These are phyloP conservation scores for Desoria tigrina DNA, from an alignment of 2,888 invertebrate genomes.

Conservation along the genomic window DNA sequence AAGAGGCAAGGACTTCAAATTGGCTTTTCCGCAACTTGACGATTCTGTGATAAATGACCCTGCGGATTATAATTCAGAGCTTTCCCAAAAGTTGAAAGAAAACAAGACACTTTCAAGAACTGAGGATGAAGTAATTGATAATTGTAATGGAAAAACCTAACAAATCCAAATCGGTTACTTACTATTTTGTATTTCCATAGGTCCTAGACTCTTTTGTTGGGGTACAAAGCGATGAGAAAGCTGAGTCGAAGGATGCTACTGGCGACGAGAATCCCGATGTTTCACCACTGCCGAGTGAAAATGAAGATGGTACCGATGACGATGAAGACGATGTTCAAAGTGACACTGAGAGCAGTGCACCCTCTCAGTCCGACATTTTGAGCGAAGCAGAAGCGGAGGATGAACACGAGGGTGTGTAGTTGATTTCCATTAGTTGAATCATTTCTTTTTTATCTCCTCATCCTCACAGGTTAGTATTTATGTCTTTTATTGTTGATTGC, in stretches of 20 bases:
- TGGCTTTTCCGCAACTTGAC: neutral
- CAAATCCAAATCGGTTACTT: neutral
- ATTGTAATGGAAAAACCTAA: neutral
- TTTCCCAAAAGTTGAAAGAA: conserved; percentile 19
- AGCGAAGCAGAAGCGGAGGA: neutral
- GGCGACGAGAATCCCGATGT: neutral
- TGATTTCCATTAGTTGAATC: no score
- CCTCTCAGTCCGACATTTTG: neutral
- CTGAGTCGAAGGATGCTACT: neutral
- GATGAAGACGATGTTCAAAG: neutral
- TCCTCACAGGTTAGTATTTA: no score
- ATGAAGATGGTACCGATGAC: neutral
- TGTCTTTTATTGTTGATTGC: no score
- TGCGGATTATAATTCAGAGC: conserved; percentile 13
- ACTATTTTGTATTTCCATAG: neutral
- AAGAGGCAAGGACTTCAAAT: neutral
- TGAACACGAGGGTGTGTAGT: neutral
- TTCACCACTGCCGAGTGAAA: neutral
- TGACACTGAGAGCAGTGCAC: neutral
- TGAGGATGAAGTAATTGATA: neutral
- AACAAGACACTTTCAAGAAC: conserved; percentile 7
- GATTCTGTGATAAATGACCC: conserved; percentile 10
- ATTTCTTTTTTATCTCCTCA: no score
- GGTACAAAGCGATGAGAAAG: neutral
- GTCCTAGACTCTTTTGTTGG: neutral